phyloP scores from a whole-genome alignment of 2,797 vertebrate species.

The Cyprinella venusta region DNA sequence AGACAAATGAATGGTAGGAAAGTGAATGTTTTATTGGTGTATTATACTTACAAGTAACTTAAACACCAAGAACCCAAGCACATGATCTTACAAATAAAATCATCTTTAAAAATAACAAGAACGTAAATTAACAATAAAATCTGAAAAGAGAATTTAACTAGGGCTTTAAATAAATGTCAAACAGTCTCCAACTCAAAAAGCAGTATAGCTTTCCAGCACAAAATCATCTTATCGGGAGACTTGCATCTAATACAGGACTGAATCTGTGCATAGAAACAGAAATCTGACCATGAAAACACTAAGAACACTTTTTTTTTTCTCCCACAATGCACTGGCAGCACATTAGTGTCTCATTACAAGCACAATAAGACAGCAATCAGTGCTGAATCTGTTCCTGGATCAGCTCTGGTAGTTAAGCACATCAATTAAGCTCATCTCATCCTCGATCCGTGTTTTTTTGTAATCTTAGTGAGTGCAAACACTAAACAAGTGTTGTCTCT shows the following conservation, averaged over 20 bases:
- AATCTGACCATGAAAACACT: background rate
- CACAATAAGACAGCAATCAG: background rate
- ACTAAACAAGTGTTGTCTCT: background rate
- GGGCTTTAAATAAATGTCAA: slow-evolving; percentile 2
- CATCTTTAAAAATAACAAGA: slow-evolving; percentile 39
- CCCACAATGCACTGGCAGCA: background rate
- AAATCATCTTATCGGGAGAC: slow-evolving; percentile 8
- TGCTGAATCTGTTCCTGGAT: background rate
- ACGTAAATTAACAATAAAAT: slow-evolving; percentile 24
- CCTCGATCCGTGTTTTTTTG: background rate
- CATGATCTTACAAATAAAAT: slow-evolving; percentile 28
- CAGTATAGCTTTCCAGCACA: background rate
- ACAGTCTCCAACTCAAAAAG: background rate
- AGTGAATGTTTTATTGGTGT: slow-evolving; percentile 51
- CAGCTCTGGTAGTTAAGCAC: background rate
- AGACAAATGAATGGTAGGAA: background rate
- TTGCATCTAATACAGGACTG: background rate
- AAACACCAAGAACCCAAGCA: slow-evolving; percentile 35
- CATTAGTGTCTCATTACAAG: background rate
- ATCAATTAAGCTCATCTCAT: background rate
- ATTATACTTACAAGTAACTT: slow-evolving; percentile 46
- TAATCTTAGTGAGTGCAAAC: too few species aligned
- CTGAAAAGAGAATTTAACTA: background rate
- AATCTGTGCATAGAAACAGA: background rate
- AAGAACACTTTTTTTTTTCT: background rate